Conservation (phyloP, 2,113 vertebrate genomes). For the Campylomormyrus numenius region DNA sequence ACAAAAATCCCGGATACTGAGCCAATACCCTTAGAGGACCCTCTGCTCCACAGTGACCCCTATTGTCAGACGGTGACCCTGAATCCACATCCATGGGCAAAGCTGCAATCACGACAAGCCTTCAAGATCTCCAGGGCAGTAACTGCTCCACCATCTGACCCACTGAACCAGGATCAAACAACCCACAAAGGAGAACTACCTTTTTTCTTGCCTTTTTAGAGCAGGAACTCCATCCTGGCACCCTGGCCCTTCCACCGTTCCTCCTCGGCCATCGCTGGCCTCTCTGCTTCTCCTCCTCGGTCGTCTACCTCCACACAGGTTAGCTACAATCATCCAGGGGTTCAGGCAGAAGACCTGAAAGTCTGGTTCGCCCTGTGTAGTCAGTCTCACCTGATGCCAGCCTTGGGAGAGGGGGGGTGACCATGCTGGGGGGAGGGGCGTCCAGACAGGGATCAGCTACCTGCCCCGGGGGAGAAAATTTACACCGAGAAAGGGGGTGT, state of each 20-base stretch:
- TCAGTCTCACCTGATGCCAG: conserved; percentile 33
- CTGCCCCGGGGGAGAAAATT: conserved; percentile 59
- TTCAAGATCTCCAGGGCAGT: neutral
- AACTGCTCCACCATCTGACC: neutral
- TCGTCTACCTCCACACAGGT: neutral
- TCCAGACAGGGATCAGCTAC: conserved; percentile 47
- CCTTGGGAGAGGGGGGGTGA: neutral
- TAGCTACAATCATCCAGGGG: neutral
- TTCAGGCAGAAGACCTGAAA: conserved; percentile 59
- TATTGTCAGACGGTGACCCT: neutral
- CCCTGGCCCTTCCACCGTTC: neutral
- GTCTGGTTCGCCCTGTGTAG: conserved; percentile 59
- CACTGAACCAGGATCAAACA: neutral
- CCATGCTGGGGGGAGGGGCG: conserved; percentile 26
- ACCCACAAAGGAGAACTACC: neutral
- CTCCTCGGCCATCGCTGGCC: conserved; percentile 20
- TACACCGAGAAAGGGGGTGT: conserved; percentile 27
- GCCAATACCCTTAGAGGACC: neutral
- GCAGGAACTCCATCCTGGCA: neutral
- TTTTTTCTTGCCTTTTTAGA: neutral
- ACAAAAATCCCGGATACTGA: neutral
- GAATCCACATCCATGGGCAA: neutral
- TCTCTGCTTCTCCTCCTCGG: conserved; percentile 1
- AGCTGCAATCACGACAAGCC: neutral
- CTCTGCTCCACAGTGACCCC: neutral